Evolutionary conservation across 2,888 invertebrate species (phyloP), one percentile per base, ranked within the genome.

Genomic region (Rutpela maculata): DNA sequence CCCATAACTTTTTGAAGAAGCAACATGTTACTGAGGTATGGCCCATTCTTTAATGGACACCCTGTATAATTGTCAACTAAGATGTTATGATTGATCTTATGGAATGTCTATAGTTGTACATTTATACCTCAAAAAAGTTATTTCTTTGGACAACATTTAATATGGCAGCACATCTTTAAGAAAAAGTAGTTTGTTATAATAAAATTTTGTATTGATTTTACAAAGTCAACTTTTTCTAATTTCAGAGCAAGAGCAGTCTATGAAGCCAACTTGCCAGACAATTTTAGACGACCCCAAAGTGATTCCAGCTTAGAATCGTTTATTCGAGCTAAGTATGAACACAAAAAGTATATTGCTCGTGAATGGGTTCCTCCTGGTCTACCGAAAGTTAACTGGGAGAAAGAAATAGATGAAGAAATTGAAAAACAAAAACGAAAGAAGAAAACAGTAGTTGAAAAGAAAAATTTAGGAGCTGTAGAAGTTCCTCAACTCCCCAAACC

Each of bases 311-410:
- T 99, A 62, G 99, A 99, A 89, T 95, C 95, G 73, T 99, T 99
- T 90, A 98, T 99, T 85, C 93, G 99, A 81, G 97, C 98, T 79
- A 99, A 99, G 91, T 99, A 99, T 89, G 99, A 99, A 90, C 96
- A 97, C 88, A 99, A 98, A 91, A 98, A 99, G 89, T 99, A 98
- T 90, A 97, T 99, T 86, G 99, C 99, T n/a, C 94, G 95, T 85
- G 99, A 99, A 91, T 99, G 98, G 98, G 96, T 98, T 69, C 96
- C 95, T 57, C 97, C 96, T 15, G 92, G 95, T 7, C 90, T 95
- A 84, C 97, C 97, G 6, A 96, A 96, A 90, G 87, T 87, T 11
- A 94, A 95, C 88, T 95, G 95, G 92, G 97, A 96, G 84, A 95
- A 96, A 59, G 82, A 82, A 67, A 82, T 82, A 26, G 82, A 81